Conservation (phyloP, 2,113 vertebrate species). For the Xenus cinereus region DNA sequence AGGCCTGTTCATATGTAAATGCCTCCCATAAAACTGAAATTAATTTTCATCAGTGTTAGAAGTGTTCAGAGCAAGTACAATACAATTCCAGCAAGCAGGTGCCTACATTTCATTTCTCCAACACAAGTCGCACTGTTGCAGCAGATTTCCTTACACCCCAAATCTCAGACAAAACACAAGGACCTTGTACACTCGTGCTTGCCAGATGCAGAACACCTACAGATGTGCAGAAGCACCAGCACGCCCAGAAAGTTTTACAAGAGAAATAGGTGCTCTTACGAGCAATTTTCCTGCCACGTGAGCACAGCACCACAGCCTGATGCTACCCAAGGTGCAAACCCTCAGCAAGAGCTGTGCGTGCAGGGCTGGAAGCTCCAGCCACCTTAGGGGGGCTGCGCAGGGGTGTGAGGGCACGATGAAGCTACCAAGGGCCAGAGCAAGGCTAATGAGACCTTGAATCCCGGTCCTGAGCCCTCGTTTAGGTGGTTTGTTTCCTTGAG, state of each 20-base stretch:
- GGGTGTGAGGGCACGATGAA: neutral
- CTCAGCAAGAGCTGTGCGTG: neutral
- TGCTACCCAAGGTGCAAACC: neutral
- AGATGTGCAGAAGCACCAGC: constrained; percentile 24
- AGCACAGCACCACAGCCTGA: neutral
- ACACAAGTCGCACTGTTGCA: neutral
- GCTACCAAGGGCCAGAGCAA: neutral
- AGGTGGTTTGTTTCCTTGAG: neutral
- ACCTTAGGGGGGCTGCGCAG: rapidly evolving
- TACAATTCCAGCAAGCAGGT: constrained; percentile 62
- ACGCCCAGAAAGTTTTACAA: neutral
- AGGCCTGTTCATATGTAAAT: constrained; percentile 79
- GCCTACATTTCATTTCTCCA: constrained; percentile 33
- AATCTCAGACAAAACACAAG: neutral
- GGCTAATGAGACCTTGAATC: neutral
- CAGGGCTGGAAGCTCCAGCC: neutral
- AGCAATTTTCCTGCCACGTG: neutral
- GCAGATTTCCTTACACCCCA: neutral
- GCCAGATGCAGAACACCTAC: constrained; percentile 1
- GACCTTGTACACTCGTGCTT: neutral
- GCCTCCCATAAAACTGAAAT: constrained; percentile 75
- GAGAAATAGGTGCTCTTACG: neutral
- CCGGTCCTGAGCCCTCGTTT: rapidly evolving
- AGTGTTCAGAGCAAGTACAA: constrained; percentile 65
- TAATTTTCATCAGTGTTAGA: constrained; percentile 76